Evolutionary conservation across 2,797 vertebrate species (phyloP).

Genomic region (Semaprochilodus insignis): DNA sequence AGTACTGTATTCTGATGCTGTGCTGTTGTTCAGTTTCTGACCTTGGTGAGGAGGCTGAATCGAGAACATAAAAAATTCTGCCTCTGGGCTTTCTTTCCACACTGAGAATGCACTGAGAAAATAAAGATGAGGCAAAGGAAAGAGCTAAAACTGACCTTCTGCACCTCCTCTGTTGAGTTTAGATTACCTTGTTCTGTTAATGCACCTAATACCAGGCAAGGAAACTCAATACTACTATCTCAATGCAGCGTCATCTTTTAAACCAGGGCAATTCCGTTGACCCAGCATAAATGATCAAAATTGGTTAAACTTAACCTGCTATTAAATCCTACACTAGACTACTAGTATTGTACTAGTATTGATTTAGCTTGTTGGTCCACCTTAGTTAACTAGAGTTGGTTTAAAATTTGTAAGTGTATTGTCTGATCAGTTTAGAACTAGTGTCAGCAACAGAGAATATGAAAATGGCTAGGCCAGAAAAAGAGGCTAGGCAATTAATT

Average conservation of each 20-base stretch:
- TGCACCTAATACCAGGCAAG: neutral
- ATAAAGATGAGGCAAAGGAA: neutral
- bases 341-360: no score
- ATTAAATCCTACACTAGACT: no score
- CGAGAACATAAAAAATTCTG: neutral
- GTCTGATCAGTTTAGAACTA: no score
- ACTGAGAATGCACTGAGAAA: neutral
- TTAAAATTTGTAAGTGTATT: no score
- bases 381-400: no score
- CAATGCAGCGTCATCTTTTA: neutral
- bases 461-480: no score
- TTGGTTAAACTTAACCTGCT: no score
- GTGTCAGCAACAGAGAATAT: no score
- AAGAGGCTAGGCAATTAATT: no score
- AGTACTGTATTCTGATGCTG: neutral
- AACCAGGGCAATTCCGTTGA: no score
- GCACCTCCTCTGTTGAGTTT: neutral
- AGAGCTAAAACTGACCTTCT: neutral
- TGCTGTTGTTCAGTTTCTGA: neutral
- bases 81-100: neutral
- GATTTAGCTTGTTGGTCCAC: no score
- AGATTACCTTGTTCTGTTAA: neutral
- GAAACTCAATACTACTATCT: neutral
- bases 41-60: slow-evolving; percentile 21
- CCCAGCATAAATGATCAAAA: no score